phyloP scores from a whole-genome alignment of 2,113 vertebrate species.

The crab-eating macaque (Macaca fascicularis) region DNA sequence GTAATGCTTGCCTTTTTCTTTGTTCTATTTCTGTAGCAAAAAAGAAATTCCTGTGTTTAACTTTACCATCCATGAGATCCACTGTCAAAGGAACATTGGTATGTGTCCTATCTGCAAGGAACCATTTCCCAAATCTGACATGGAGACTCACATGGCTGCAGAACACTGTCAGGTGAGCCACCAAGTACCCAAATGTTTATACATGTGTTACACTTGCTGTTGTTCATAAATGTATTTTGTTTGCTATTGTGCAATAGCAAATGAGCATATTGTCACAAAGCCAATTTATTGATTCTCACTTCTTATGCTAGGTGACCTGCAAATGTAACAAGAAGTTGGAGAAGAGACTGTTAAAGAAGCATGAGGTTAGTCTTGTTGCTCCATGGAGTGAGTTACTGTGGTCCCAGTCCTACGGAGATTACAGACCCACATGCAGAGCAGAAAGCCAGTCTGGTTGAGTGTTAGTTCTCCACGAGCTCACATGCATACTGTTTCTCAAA shows the following conservation, averaged over 20 bases:
- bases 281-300: background rate
- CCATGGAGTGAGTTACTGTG: background rate
- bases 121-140: conserved; percentile 90
- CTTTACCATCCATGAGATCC: conserved; percentile 96
- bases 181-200: background rate
- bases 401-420: background rate
- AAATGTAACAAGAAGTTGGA: conserved; percentile 95
- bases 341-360: conserved; percentile 88
- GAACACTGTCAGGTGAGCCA: conserved; percentile 90
- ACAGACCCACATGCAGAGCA: background rate
- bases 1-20: conserved; percentile 53
- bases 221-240: background rate
- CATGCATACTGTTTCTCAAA: background rate
- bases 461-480: background rate
- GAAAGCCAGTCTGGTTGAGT: background rate
- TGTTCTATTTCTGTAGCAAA: conserved; percentile 85
- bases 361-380: conserved; percentile 87
- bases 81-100: conserved; percentile 94
- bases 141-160: conserved; percentile 89
- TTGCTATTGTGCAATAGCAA: background rate
- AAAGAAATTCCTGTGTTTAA: conserved; percentile 94
- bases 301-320: conserved; percentile 89
- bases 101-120: conserved; percentile 93
- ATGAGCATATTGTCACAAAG: background rate
- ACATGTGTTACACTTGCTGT: background rate